Conservation (phyloP, 2,888 invertebrate genomes). For the Drosophila anomelani region DNA sequence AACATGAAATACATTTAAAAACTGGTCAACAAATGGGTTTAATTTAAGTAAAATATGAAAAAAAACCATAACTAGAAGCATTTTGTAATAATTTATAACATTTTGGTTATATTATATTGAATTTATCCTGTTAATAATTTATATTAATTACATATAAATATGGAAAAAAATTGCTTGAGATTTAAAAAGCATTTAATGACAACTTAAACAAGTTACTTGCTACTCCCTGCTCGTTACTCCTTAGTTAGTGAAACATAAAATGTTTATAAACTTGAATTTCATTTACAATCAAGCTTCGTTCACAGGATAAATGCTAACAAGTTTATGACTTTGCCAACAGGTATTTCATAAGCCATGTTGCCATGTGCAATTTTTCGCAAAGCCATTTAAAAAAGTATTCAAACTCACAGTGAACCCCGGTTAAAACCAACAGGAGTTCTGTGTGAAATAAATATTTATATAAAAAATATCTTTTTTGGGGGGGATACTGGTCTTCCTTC, state of each 20-base stretch:
- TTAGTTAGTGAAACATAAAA: neutral
- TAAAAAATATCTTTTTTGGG: neutral
- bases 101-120: too few species aligned
- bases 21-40: too few species aligned
- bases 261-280: neutral
- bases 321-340: conserved; percentile 2
- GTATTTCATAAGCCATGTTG: conserved; percentile 17
- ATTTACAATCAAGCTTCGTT: conserved; percentile 2
- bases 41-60: neutral
- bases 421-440: conserved; percentile 9
- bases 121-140: too few species aligned
- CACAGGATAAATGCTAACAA: conserved; percentile 13
- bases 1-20: neutral
- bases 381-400: conserved; percentile 21
- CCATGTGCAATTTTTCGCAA: conserved; percentile 12
- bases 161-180: neutral
- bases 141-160: too few species aligned
- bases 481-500: neutral
- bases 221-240: neutral
- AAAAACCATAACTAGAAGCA: too few species aligned
- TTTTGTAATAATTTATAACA: too few species aligned
- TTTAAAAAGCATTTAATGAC: neutral
- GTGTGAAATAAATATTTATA: neutral
- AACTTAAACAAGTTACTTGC: neutral
- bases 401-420: conserved; percentile 17